Percentiles rank a stretch among this genome's conserved stretches.
These are phyloP conservation scores for Mylabris sibirica DNA, from an alignment of 2,888 invertebrate genomes.

Conservation along the genomic window DNA sequence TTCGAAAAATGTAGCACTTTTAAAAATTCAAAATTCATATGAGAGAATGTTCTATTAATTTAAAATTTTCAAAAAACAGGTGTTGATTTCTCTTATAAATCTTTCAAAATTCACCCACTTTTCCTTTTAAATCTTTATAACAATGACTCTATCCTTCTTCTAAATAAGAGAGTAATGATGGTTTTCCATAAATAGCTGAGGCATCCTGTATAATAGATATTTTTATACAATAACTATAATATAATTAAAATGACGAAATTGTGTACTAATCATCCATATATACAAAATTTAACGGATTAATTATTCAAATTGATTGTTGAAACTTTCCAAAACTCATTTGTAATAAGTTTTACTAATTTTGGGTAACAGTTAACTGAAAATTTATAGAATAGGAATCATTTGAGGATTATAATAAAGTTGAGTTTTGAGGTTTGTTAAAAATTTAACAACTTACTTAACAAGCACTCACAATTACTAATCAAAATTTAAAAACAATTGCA, in stretches of 20 bases:
- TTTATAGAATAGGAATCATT: background rate
- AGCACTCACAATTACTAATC: background rate
- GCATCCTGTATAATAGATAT: no score
- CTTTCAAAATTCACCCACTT: no score
- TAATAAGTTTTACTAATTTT: background rate
- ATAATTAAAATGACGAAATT: background rate
- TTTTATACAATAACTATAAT: no score
- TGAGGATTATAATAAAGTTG: background rate
- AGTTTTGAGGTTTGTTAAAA: background rate
- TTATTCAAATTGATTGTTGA: background rate
- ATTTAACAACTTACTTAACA: background rate
- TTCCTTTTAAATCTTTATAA: no score
- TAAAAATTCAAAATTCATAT: no score
- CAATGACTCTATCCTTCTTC: no score
- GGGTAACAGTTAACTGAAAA: background rate
- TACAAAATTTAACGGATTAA: background rate
- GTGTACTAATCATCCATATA: background rate
- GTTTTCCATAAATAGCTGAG: no score
- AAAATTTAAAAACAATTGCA: background rate
- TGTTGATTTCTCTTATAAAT: no score
- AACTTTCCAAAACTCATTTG: background rate
- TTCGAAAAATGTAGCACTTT: no score
- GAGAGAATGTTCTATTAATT: no score
- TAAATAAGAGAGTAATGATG: no score
- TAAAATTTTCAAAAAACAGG: no score